Percentiles rank a stretch among this genome's conserved stretches.
These are phyloP conservation scores for Microtus ochrogaster DNA, from an alignment of 2,113 vertebrate species.

Conservation along the genomic window DNA sequence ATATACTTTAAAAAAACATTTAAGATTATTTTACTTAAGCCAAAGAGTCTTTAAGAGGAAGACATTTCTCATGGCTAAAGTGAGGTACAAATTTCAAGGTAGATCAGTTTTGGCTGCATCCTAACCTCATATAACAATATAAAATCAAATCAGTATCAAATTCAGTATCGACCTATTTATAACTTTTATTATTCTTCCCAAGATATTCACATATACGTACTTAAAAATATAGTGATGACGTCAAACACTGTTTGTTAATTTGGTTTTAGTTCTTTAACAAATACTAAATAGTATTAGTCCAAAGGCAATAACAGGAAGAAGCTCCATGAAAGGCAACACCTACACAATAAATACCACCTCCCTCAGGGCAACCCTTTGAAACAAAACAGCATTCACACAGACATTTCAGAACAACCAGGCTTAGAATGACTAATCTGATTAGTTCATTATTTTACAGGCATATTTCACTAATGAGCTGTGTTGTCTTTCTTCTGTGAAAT, in stretches of 20 bases:
- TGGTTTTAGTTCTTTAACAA: slow-evolving; percentile 21
- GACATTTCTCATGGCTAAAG: neutral
- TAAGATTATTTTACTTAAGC: neutral
- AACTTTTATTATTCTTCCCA: neutral
- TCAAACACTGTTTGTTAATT: neutral
- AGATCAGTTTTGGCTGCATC: neutral
- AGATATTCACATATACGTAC: neutral
- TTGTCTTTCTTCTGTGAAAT: neutral
- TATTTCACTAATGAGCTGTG: slow-evolving; percentile 21
- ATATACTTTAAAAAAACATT: neutral
- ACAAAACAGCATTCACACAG: neutral
- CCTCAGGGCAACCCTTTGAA: neutral
- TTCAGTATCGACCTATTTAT: neutral
- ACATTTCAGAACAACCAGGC: slow-evolving; percentile 28
- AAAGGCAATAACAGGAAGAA: neutral
- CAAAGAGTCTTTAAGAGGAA: neutral
- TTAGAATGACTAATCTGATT: slow-evolving; percentile 24
- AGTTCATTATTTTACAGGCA: slow-evolving; percentile 32
- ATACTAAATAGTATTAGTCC: neutral
- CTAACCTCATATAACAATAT: neutral
- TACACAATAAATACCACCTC: neutral
- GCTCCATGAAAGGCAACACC: neutral
- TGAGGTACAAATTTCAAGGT: neutral
- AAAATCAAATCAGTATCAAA: slow-evolving; percentile 18
- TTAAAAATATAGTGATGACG: neutral